Evolutionary conservation across 2,888 invertebrate species (phyloP).

Genomic region (Lathronympha strigana): DNA sequence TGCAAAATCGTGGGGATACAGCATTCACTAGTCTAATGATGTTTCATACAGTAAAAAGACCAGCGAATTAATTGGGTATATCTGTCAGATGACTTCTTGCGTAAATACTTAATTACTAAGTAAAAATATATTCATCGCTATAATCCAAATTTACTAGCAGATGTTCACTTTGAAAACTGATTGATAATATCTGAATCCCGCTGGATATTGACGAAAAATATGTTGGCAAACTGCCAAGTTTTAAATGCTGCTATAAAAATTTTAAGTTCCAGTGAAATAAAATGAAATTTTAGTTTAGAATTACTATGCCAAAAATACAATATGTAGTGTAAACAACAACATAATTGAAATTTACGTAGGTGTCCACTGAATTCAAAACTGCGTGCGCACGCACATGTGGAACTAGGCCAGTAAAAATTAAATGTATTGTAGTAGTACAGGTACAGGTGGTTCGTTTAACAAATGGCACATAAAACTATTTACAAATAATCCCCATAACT

Average conservation of each 20-base stretch:
- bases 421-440: constrained; percentile 1
- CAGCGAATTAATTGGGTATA: too few relatives aligned
- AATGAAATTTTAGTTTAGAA: constrained; percentile 60
- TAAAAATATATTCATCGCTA: neutral
- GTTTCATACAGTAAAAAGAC: too few relatives aligned
- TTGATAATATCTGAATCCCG: constrained; percentile 57
- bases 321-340: constrained; percentile 64
- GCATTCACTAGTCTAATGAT: too few relatives aligned
- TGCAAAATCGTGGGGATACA: too few relatives aligned
- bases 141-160: neutral
- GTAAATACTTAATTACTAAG: neutral
- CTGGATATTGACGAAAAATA: constrained; percentile 65
- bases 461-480: neutral
- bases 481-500: neutral
- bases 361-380: constrained; percentile 41
- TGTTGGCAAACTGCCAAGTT: constrained; percentile 71
- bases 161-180: neutral
- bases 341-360: constrained; percentile 49
- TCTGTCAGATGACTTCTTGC: too few relatives aligned
- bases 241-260: constrained; percentile 76
- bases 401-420: neutral
- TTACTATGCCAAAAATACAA: constrained; percentile 69
- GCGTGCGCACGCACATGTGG: neutral
- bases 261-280: constrained; percentile 70
- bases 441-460: neutral